Conservation (phyloP, 1,140 invertebrate species). For the Papilio helenus region DNA sequence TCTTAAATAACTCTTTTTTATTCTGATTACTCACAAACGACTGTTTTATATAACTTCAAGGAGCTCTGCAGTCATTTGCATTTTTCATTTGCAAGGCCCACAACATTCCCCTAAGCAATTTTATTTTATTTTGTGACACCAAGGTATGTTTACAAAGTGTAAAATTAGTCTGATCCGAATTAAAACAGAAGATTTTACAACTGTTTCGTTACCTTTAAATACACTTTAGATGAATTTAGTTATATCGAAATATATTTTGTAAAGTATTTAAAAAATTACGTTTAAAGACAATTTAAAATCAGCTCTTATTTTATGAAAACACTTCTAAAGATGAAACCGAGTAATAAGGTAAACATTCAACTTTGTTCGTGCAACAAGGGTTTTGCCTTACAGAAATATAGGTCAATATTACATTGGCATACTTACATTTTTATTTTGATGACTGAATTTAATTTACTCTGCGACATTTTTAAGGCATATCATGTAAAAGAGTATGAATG, state of each 20-base stretch:
- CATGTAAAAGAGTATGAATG: neutral
- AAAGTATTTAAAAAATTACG: no score
- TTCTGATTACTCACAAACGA: neutral
- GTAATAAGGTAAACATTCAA: neutral
- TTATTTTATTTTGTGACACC: constrained; percentile 21
- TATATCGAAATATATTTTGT: neutral
- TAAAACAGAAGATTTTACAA: neutral
- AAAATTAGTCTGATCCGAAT: constrained; percentile 6
- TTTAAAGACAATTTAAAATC: no score
- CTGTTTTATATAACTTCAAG: constrained; percentile 10
- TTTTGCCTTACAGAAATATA: neutral
- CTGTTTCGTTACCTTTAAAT: neutral
- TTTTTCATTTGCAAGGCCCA: constrained; percentile 20
- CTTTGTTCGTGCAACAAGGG: neutral
- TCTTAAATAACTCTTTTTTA: constrained; percentile 16
- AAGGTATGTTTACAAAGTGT: constrained; percentile 21
- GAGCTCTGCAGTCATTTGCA: constrained; percentile 18
- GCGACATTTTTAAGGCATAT: neutral
- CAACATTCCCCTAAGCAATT: constrained; percentile 9
- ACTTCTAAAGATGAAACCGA: neutral
- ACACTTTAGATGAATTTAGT: neutral
- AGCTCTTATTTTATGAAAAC: no score
- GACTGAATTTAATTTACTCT: neutral
- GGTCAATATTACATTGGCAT: constrained; percentile 16
- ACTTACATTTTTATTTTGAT: constrained; percentile 4